Conservation (phyloP, 92 coral and sea anemone species). For the Actinernus sp. region DNA sequence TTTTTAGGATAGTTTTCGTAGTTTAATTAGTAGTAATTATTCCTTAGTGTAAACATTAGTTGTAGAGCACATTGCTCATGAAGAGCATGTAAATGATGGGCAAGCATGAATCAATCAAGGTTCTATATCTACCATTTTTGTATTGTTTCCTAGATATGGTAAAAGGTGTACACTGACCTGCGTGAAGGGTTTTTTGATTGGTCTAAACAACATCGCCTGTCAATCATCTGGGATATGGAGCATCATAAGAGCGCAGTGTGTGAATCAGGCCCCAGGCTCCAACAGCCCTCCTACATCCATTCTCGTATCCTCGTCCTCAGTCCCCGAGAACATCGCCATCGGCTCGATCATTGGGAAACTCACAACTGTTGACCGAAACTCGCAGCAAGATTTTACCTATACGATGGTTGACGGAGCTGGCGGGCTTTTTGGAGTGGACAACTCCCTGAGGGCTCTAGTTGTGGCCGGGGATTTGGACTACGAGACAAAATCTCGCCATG, state of each 20-base stretch:
- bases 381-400: conserved; percentile 44
- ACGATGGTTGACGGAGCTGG: conserved; percentile 43
- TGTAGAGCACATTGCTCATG: too few relatives aligned
- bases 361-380: conserved; percentile 57
- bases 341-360: conserved; percentile 55
- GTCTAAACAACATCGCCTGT: conserved; percentile 50
- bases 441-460: conserved; percentile 22
- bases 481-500: conserved; percentile 57
- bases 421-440: conserved; percentile 48
- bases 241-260: conserved; percentile 62
- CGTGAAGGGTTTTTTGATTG: conserved; percentile 55
- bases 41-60: too few relatives aligned
- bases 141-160: conserved; percentile 27
- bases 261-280: conserved; percentile 49
- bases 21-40: too few relatives aligned
- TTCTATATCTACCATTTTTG: background rate
- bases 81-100: too few relatives aligned
- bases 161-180: conserved; percentile 51
- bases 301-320: conserved; percentile 46
- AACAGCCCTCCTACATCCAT: conserved; percentile 56
- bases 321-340: conserved; percentile 60
- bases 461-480: conserved; percentile 61
- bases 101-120: too few relatives aligned
- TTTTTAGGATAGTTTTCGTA: too few relatives aligned
- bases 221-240: conserved; percentile 73